Conservation (phyloP, 2,113 vertebrate species). For the Apus apus region DNA sequence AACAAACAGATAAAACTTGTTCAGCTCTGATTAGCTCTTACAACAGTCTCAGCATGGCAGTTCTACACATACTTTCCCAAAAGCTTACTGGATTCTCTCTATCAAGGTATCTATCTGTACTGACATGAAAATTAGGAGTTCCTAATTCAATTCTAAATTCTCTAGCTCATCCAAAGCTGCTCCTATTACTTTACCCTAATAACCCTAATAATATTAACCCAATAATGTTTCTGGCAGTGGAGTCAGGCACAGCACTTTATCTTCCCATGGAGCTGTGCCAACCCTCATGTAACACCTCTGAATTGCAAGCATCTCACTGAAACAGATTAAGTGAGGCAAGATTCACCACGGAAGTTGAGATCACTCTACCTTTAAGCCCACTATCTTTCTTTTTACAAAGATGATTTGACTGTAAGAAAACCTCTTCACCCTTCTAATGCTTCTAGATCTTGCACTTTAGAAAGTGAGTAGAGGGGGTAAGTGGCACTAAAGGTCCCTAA, state of each 20-base stretch:
- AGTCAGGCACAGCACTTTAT: neutral
- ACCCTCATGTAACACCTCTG: neutral
- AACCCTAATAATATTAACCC: too few species aligned
- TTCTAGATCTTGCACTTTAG: neutral
- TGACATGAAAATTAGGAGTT: neutral
- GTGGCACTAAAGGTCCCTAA: neutral
- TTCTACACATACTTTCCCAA: neutral
- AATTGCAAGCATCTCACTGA: neutral
- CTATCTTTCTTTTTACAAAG: neutral
- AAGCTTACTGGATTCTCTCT: neutral
- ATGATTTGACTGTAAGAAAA: neutral
- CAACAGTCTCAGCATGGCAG: neutral
- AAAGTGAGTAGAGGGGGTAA: neutral
- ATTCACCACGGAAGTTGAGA: neutral
- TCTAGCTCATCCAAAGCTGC: neutral
- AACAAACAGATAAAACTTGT: slow-evolving; percentile 30
- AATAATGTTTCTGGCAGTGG: neutral
- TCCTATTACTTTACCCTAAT: neutral
- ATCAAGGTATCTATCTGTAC: neutral
- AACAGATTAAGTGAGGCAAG: neutral
- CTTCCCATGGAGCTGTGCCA: fast-evolving
- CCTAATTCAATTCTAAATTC: slow-evolving; percentile 38
- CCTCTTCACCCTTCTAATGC: neutral
- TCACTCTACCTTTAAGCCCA: neutral
- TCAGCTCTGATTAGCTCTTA: neutral